Conservation (phyloP, 2,888 invertebrate species). For the Phytoseiulus persimilis region DNA sequence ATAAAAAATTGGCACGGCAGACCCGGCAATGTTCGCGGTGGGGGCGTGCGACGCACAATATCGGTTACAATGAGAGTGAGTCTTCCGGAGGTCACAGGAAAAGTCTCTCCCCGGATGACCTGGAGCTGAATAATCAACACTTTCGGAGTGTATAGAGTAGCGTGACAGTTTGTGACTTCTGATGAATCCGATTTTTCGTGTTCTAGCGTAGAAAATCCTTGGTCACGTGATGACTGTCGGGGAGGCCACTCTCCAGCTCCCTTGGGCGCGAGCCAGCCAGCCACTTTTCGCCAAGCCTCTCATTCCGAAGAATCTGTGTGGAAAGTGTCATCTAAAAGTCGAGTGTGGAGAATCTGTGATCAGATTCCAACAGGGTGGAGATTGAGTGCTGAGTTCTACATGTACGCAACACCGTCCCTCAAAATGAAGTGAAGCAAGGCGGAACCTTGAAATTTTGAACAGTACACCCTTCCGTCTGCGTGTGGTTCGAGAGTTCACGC, state of each 20-base stretch:
- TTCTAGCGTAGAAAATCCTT: neutral
- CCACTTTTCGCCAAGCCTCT: neutral
- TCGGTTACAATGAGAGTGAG: no score
- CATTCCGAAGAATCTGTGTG: neutral
- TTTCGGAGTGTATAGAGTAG: no score
- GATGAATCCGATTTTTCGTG: neutral
- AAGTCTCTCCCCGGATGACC: no score
- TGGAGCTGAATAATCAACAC: no score
- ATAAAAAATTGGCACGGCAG: no score
- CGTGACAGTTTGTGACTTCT: neutral
- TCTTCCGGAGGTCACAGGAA: no score
- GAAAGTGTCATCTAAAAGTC: neutral
- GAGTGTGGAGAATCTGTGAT: neutral
- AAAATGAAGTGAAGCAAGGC: neutral
- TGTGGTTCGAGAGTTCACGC: neutral
- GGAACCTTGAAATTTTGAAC: neutral
- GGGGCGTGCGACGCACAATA: no score
- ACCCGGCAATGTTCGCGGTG: no score
- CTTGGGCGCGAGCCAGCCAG: neutral
- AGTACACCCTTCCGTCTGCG: neutral
- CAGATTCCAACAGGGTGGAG: neutral
- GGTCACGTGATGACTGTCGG: neutral
- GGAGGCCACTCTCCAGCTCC: neutral
- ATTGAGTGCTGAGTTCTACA: neutral
- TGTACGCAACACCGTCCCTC: neutral